phyloP scores from a whole-genome alignment of 1,140 invertebrate genomes.

The Drosophila repleta region DNA sequence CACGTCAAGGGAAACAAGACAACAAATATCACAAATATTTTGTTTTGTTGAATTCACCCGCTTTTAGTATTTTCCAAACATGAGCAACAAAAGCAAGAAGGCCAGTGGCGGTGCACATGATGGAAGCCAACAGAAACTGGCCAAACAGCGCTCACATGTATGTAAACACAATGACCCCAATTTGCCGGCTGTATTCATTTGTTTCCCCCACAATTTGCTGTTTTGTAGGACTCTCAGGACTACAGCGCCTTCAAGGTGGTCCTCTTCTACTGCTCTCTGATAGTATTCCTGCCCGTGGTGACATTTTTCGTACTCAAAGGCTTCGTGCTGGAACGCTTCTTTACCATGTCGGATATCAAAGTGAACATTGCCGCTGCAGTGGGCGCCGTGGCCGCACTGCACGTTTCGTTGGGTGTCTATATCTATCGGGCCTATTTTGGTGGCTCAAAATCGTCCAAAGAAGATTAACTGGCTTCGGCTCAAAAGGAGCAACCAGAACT shows the following conservation, averaged over 20 bases:
- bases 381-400: conserved; percentile 88
- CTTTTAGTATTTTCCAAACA: conserved; percentile 25
- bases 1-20: conserved; percentile 46
- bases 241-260: conserved; percentile 87
- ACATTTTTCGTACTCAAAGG: conserved; percentile 87
- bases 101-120: conserved; percentile 27
- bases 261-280: conserved; percentile 87
- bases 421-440: conserved; percentile 90
- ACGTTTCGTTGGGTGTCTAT: conserved; percentile 90
- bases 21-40: conserved; percentile 33
- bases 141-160: conserved; percentile 66
- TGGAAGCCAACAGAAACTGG: conserved; percentile 27
- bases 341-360: conserved; percentile 85
- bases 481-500: conserved; percentile 12
- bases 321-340: conserved; percentile 86
- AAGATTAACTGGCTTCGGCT: conserved; percentile 25
- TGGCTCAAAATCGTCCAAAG: conserved; percentile 39
- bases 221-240: conserved; percentile 82
- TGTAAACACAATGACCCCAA: conserved; percentile 8
- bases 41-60: conserved; percentile 21
- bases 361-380: conserved; percentile 91
- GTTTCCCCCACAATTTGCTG: background rate
- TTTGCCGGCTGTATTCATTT: conserved; percentile 48
- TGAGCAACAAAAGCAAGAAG: conserved; percentile 65
- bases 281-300: conserved; percentile 86